Evolutionary conservation across 1,140 invertebrate genomes (phyloP).

Genomic region (Drosophila ananassae): DNA sequence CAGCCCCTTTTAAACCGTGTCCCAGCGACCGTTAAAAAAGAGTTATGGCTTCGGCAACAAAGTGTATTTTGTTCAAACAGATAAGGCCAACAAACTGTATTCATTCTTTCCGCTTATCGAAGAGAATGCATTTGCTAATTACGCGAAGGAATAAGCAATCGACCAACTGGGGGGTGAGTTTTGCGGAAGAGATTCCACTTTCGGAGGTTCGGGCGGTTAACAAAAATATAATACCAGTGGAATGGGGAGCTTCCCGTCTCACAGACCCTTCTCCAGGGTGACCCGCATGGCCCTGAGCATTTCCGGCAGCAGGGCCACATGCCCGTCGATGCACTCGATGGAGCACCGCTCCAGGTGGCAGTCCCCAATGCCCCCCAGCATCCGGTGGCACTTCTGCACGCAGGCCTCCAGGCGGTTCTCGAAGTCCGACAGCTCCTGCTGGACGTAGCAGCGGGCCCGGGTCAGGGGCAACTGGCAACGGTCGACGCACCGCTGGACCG

Average conservation of each 20-base stretch:
- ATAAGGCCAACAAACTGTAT: not conserved
- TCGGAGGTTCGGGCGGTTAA: not conserved
- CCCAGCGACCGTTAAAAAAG: too few species aligned
- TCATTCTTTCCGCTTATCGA: too few species aligned
- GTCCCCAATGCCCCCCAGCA: not conserved
- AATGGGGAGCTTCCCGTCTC: not conserved
- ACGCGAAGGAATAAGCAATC: too few species aligned
- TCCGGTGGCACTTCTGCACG: slow-evolving; percentile 85
- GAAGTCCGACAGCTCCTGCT: slow-evolving; percentile 86
- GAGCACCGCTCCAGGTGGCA: slow-evolving; percentile 90
- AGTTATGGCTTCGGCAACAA: not conserved
- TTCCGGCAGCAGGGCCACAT: slow-evolving; percentile 90
- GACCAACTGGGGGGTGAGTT: too few species aligned
- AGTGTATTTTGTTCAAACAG: not conserved
- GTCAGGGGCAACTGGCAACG: slow-evolving; percentile 89
- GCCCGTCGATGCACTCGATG: slow-evolving; percentile 91
- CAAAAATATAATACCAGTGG: not conserved
- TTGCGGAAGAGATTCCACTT: too few species aligned
- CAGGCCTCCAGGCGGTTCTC: slow-evolving; percentile 93
- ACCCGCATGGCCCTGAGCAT: slow-evolving; percentile 90
- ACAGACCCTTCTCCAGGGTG: slow-evolving; percentile 83
- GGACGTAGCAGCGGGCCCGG: slow-evolving; percentile 91
- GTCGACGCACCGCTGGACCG: slow-evolving; percentile 92
- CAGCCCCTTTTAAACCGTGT: too few species aligned
- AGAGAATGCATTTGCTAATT: too few species aligned